Conservation (phyloP, 2,113 vertebrate species). For the Prionailurus bengalensis region DNA sequence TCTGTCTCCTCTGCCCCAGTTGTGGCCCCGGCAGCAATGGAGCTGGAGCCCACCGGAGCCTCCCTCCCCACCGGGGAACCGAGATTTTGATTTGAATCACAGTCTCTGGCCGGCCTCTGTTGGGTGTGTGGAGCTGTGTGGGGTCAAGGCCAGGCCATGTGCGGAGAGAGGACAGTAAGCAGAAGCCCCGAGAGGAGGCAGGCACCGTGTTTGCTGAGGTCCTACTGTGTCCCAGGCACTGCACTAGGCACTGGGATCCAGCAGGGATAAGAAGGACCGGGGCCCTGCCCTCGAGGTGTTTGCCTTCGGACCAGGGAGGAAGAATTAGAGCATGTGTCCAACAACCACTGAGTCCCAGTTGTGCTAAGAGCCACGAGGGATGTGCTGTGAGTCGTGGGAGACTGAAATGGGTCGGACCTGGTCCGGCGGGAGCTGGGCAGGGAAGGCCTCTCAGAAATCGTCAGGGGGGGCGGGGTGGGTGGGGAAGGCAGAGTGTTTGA, state of each 20-base stretch:
- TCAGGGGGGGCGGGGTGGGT: background rate
- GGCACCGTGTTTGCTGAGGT: background rate
- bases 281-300: background rate
- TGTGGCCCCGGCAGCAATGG: background rate
- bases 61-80: background rate
- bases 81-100: background rate
- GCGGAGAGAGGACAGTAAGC: background rate
- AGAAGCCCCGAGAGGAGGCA: background rate
- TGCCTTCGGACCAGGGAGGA: background rate
- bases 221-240: background rate
- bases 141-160: background rate
- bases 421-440: background rate
- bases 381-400: background rate
- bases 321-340: background rate
- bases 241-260: background rate
- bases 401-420: background rate
- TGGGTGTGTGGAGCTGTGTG: background rate
- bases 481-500: background rate
- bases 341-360: accelerated
- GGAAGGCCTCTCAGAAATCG: background rate
- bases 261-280: accelerated
- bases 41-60: background rate
- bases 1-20: background rate
- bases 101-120: background rate
- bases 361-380: background rate